Evolutionary conservation across 1,140 invertebrate species (phyloP).

Genomic region (Holotrichia oblita): DNA sequence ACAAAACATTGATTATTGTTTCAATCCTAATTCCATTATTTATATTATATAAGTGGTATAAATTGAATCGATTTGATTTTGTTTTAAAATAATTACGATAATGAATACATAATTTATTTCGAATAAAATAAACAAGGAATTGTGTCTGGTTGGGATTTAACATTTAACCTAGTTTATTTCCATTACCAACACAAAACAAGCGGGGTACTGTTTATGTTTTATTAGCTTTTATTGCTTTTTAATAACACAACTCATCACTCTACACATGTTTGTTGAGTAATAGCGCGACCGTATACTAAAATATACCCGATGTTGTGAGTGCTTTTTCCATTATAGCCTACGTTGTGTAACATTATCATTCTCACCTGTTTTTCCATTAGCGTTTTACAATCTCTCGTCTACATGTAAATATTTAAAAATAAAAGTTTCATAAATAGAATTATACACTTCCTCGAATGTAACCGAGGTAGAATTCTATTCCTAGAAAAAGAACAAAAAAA

Average conservation of each 20-base stretch:
- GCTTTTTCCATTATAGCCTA: background rate
- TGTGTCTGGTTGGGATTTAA: background rate
- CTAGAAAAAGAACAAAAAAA: too few species aligned
- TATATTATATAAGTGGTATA: too few species aligned
- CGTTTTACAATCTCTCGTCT: background rate
- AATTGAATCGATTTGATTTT: background rate
- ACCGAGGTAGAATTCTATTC: too few species aligned
- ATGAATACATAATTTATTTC: background rate
- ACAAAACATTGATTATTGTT: background rate
- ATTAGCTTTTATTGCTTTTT: conserved; percentile 14
- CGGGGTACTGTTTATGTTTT: conserved; percentile 14
- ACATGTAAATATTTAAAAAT: conserved; percentile 14
- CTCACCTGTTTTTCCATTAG: conserved; percentile 11
- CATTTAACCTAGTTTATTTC: too few species aligned
- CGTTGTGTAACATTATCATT: conserved; percentile 13
- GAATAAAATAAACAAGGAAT: conserved; percentile 8
- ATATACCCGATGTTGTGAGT: background rate
- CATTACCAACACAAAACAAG: too few species aligned
- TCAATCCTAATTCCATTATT: background rate
- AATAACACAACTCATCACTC: conserved; percentile 6
- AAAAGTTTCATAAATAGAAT: conserved; percentile 14
- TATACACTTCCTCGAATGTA: conserved; percentile 11
- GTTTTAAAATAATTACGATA: background rate
- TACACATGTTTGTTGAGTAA: conserved; percentile 2
- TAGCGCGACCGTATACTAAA: background rate